Conservation (phyloP, 2,113 vertebrate species). For the Nyctibius bracteatus region DNA sequence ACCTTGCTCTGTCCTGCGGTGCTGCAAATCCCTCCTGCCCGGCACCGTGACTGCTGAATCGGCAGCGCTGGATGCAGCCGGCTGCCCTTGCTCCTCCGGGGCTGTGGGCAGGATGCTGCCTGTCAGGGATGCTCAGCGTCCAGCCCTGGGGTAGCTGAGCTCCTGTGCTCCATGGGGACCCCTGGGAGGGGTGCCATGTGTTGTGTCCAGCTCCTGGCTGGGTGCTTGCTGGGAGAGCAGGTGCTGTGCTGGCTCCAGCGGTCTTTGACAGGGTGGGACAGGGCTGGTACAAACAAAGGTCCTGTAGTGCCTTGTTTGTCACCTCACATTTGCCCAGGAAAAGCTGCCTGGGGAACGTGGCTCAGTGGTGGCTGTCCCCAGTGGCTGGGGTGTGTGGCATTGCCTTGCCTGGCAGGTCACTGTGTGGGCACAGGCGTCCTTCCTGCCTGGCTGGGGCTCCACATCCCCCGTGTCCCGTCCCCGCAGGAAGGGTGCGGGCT, state of each 20-base stretch:
- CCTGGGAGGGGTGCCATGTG: background rate
- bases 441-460: background rate
- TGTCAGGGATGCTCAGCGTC: background rate
- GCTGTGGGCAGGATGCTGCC: background rate
- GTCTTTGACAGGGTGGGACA: background rate
- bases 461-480: background rate
- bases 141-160: background rate
- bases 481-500: background rate
- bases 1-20: slow-evolving; percentile 41
- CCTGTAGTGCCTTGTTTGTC: background rate
- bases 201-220: background rate
- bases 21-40: slow-evolving; percentile 38
- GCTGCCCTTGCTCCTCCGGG: background rate
- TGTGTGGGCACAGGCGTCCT: background rate
- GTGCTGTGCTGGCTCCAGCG: background rate
- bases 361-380: background rate
- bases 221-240: background rate
- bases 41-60: slow-evolving; percentile 30
- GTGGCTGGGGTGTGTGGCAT: background rate
- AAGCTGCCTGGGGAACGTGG: background rate
- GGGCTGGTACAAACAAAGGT: background rate
- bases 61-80: background rate
- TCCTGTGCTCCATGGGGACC: background rate
- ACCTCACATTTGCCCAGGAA: background rate
- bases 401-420: background rate